Evolutionary conservation across 2,888 invertebrate species (phyloP), one percentile per base, ranked within the genome.

Genomic region (Crioceris asparagi): DNA sequence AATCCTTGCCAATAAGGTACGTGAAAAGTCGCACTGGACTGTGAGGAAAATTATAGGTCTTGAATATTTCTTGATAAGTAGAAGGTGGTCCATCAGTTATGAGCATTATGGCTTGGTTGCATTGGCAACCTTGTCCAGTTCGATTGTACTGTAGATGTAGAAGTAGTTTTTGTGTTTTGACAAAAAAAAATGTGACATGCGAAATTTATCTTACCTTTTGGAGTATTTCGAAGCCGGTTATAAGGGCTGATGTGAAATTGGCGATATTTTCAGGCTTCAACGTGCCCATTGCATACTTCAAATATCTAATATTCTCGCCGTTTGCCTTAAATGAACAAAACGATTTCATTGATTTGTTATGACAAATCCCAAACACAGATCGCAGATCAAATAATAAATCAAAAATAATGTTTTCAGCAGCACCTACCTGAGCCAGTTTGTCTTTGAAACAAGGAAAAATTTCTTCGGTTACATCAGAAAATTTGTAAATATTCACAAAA

Each of bases 21-120:
- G 96, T 92, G 63, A 99, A 98, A 42, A 99, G 82, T 47, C 98
- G 76, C 19, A 96, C 91, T 42, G 93, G 83, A 77, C 85, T 83
- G 53, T 93, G 87, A 0, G 90, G 90, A 78, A 83, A 86, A 67
- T 96, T 98, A 70, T 90, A 91, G 35, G 74, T 70, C 48, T 74
- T 69, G 56, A 76, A 75, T 43, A 81, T 68, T 41, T 77, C 73
- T 50, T 72, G 68, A 56, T 72, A 79, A 48, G 67, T 73, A 39
- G 75, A 71, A 10, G 91, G 82, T 8, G 92, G 87, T 15, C 93
- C 94, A 49, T 93, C 90, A 0, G 96, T 94, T 43, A 99, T 83
- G 36, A 99, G 68, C 83, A 98, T 93, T 36, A 98, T 94, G 2
- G 94, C 96, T 66, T 94, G 94, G 69, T 98, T 98, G 61, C 98